Percentiles rank a stretch among this genome's conserved stretches.
Conservation (phyloP, 2,797 vertebrate genomes). For the Diglossa cyanea region DNA sequence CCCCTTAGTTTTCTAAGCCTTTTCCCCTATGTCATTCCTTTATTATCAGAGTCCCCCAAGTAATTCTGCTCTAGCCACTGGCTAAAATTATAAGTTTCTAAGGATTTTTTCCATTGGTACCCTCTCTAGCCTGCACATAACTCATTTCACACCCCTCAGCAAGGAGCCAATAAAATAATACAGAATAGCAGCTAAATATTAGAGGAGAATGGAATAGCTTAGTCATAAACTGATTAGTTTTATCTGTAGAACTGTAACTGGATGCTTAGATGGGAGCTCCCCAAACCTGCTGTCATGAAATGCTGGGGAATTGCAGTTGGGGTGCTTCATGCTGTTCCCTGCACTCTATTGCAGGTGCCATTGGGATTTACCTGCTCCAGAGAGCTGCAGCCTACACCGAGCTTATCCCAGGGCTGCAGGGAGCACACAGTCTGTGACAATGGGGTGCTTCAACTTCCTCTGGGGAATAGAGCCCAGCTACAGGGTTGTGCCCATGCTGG, state of each 20-base stretch:
- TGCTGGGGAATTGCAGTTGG: not conserved
- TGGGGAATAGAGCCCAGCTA: not conserved
- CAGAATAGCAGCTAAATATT: not conserved
- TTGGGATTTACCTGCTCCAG: not conserved
- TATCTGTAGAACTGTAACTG: not conserved
- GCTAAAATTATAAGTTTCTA: not conserved
- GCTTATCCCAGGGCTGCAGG: not conserved
- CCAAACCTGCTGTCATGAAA: not conserved
- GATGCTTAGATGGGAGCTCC: not conserved
- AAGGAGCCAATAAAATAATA: not conserved
- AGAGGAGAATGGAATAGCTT: not conserved
- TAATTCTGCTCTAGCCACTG: not conserved
- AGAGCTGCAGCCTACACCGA: not conserved
- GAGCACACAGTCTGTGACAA: fast-evolving
- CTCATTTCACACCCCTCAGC: not conserved
- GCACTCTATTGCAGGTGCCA: not conserved
- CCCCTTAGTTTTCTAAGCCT: not conserved
- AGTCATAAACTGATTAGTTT: not conserved
- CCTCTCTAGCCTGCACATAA: not conserved
- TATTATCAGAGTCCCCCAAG: not conserved
- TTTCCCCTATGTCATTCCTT: not conserved
- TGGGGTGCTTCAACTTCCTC: not conserved
- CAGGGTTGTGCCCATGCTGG: not conserved
- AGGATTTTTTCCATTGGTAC: not conserved
- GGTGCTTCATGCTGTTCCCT: not conserved